phyloP scores from a whole-genome alignment of 2,113 vertebrate genomes.

The Festucalex cinctus region DNA sequence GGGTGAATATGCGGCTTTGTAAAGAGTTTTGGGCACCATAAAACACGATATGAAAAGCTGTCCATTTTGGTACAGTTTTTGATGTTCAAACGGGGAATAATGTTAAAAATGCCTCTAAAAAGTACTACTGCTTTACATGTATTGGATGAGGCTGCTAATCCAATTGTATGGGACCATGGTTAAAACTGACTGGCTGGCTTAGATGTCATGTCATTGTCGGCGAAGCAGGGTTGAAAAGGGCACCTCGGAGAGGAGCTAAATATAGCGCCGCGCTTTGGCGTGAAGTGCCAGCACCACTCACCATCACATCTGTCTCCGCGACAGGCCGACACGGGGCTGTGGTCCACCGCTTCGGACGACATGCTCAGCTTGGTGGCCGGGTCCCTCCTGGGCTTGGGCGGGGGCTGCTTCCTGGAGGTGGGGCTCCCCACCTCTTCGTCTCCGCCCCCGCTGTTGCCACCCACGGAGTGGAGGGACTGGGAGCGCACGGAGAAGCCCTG shows the following conservation, averaged over 20 bases:
- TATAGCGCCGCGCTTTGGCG: constrained; percentile 52
- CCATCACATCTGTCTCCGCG: constrained; percentile 78
- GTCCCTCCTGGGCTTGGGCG: constrained; percentile 93
- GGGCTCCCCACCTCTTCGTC: constrained; percentile 87
- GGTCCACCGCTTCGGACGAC: constrained; percentile 94
- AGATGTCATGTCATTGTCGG: constrained; percentile 45
- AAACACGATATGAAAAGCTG: too few relatives aligned
- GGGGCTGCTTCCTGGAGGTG: constrained; percentile 89
- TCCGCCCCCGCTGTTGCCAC: constrained; percentile 73
- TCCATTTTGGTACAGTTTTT: too few relatives aligned
- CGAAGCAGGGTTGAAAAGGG: constrained; percentile 41
- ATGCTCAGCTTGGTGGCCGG: constrained; percentile 97
- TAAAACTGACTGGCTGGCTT: constrained; percentile 16
- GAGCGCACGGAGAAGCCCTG: constrained; percentile 91
- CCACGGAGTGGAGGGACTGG: constrained; percentile 94
- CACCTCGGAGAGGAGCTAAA: constrained; percentile 54
- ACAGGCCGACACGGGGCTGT: constrained; percentile 74
- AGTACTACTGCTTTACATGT: background rate
- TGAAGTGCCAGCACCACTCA: constrained; percentile 62
- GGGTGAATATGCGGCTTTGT: too few relatives aligned
- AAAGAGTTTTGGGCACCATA: too few relatives aligned
- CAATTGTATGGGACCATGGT: background rate
- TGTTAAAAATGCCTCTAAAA: too few relatives aligned
- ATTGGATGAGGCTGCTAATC: background rate
- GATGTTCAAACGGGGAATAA: too few relatives aligned